These are phyloP conservation scores for Eleutherodactylus coqui DNA, from an alignment of 2,797 vertebrate species.

Conservation along the genomic window DNA sequence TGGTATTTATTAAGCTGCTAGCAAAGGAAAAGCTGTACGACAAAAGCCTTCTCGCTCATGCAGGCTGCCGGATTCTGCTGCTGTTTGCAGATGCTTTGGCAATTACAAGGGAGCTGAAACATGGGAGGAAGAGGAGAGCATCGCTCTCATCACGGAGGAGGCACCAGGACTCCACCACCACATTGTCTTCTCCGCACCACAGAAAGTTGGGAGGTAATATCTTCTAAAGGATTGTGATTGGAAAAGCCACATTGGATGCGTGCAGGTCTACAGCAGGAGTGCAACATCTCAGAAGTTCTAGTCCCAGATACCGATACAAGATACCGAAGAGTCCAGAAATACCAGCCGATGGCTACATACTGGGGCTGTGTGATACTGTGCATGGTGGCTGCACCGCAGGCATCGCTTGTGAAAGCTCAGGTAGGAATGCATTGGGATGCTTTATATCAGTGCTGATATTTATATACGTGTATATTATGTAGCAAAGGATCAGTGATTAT, in stretches of 20 bases:
- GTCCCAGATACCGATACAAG: neutral
- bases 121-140: constrained; percentile 35
- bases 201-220: constrained; percentile 53
- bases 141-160: constrained; percentile 34
- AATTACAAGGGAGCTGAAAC: constrained; percentile 18
- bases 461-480: neutral
- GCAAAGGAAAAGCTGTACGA: constrained; percentile 16
- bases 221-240: constrained; percentile 36
- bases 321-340: neutral
- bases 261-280: constrained; percentile 6
- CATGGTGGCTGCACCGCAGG: constrained; percentile 14
- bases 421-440: constrained; percentile 31
- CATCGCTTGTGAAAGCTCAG: constrained; percentile 46
- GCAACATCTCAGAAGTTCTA: neutral
- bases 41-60: constrained; percentile 1
- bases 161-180: constrained; percentile 9
- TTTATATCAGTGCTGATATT: neutral
- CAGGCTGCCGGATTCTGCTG: constrained; percentile 2
- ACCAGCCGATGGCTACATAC: constrained; percentile 31
- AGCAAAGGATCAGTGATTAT: neutral
- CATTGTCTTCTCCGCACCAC: constrained; percentile 33
- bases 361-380: constrained; percentile 7
- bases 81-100: constrained; percentile 20
- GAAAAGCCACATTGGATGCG: neutral
- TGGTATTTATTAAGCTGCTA: neutral